phyloP scores from a whole-genome alignment of 2,888 invertebrate species.

The Terebella lapidaria region DNA sequence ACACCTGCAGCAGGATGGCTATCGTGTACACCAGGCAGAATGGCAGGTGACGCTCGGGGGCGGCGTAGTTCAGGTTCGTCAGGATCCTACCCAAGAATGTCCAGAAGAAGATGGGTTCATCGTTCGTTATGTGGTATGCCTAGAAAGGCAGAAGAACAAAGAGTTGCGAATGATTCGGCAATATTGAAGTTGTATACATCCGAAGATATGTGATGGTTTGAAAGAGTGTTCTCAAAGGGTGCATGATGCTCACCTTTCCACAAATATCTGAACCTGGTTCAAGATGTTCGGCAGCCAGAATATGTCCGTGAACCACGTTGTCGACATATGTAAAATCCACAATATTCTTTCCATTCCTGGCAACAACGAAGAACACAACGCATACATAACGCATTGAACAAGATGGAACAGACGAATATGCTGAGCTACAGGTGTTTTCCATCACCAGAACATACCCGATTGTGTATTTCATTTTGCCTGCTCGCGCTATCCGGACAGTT shows the following conservation, averaged over 20 bases:
- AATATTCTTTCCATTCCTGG: conserved; percentile 41
- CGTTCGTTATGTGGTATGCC: conserved; percentile 46
- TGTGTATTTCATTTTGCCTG: conserved; percentile 40
- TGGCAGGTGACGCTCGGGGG: conserved; percentile 33
- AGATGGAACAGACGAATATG: no score
- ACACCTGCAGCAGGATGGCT: conserved; percentile 31
- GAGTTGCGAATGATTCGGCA: no score
- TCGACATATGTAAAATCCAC: conserved; percentile 46
- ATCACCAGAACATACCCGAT: no score
- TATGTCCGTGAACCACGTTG: conserved; percentile 42
- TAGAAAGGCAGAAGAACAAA: no score
- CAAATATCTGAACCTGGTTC: conserved; percentile 21
- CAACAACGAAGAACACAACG: no score
- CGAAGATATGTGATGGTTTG: not conserved
- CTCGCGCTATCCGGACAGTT: conserved; percentile 30
- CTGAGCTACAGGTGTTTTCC: no score
- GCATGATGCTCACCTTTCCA: conserved; percentile 18
- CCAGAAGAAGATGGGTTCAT: conserved; percentile 44
- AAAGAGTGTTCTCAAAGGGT: not conserved
- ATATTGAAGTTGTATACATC: not conserved
- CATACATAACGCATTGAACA: no score
- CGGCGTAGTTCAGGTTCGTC: conserved; percentile 33
- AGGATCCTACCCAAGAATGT: conserved; percentile 34
- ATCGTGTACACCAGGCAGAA: conserved; percentile 26
- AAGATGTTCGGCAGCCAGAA: conserved; percentile 38